Percentiles rank a stretch among this genome's conserved stretches.
These are phyloP conservation scores for Plutomurus gul DNA, from an alignment of 1,140 invertebrate genomes.

Conservation along the genomic window DNA sequence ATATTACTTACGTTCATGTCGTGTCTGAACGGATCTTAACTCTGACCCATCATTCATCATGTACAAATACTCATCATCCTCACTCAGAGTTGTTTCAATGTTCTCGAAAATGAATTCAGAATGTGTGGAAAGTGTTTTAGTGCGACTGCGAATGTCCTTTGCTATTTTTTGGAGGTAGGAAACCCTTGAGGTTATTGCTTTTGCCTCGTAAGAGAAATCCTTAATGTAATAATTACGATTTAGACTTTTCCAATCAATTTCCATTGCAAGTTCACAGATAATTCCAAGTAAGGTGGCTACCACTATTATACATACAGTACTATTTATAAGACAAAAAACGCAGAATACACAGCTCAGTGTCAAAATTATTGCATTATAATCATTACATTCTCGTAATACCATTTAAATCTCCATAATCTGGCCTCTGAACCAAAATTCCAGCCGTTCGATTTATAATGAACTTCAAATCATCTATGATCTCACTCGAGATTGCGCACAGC, in stretches of 20 bases:
- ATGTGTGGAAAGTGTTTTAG: background rate
- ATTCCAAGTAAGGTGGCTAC: background rate
- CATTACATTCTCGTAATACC: background rate
- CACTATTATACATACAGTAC: background rate
- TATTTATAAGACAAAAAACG: background rate
- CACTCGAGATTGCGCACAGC: background rate
- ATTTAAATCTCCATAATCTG: background rate
- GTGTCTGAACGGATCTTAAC: background rate
- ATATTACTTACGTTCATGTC: background rate
- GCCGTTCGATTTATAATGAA: background rate
- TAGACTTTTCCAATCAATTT: slow-evolving; percentile 21
- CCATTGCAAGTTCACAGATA: background rate
- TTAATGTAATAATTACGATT: slow-evolving; percentile 13
- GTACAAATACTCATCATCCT: background rate
- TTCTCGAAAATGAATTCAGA: background rate
- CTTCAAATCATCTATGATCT: background rate
- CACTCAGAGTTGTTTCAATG: background rate
- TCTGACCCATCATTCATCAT: too few relatives aligned
- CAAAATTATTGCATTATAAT: too few relatives aligned
- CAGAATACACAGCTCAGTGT: background rate
- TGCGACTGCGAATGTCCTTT: background rate
- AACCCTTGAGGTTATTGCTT: background rate
- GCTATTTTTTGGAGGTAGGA: background rate
- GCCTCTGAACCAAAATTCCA: background rate
- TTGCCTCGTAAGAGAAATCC: slow-evolving; percentile 24